Conservation (phyloP, 92 coral and sea anemone species). For the Parazoanthus atlanticus region DNA sequence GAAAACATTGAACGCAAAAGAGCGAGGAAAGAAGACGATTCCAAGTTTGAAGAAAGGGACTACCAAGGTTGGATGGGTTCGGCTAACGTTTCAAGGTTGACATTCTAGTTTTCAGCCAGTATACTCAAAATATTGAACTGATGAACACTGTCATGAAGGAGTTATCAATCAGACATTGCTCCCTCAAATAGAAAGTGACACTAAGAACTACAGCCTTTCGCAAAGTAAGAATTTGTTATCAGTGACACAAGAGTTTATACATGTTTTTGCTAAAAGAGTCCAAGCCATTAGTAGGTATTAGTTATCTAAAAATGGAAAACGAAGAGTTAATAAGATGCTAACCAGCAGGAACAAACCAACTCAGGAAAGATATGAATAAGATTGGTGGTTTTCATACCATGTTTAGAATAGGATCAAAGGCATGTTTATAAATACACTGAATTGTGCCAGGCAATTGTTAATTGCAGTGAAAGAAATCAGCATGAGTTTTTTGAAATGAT, state of each 20-base stretch:
- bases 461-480: no score
- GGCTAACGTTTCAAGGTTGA: not conserved
- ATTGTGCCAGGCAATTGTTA: not conserved
- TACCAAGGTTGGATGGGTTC: conserved; percentile 3
- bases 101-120: conserved; percentile 8
- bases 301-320: not conserved
- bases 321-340: not conserved
- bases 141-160: not conserved
- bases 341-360: not conserved
- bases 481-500: no score
- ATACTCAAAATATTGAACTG: not conserved
- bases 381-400: not conserved
- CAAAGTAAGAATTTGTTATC: not conserved
- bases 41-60: not conserved
- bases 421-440: not conserved
- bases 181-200: not conserved
- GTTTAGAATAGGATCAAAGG: no score
- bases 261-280: not conserved
- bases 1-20: conserved; percentile 23
- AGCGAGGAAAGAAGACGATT: not conserved
- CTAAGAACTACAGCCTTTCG: not conserved
- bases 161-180: not conserved
- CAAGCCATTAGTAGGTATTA: not conserved
- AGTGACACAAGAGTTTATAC: not conserved
- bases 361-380: not conserved